Evolutionary conservation across 1,140 invertebrate genomes (phyloP).

Genomic region (Parapsyche elsis): DNA sequence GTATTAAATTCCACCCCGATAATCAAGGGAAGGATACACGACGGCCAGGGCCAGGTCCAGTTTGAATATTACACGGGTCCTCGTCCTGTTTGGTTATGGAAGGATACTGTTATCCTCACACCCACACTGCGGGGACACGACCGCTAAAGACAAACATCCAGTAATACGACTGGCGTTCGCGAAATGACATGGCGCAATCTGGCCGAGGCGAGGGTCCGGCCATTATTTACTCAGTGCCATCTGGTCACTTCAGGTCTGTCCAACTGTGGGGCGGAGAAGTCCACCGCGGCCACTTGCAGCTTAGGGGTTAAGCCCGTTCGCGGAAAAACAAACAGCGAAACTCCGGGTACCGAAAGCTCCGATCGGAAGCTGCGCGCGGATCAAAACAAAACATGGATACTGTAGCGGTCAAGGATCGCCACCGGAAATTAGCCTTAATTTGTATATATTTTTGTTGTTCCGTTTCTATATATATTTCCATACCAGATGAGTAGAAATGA

Average conservation of each 20-base stretch:
- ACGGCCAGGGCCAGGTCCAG: too few relatives aligned
- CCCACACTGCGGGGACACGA: not conserved
- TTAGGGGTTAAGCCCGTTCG: slow-evolving; percentile 3
- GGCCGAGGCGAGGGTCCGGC: not conserved
- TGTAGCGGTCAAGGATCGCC: not conserved
- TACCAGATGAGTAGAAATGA: too few relatives aligned
- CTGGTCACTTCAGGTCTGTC: slow-evolving; percentile 30
- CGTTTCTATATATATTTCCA: too few relatives aligned
- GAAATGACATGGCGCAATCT: slow-evolving; percentile 33
- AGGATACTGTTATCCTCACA: not conserved
- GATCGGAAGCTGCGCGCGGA: not conserved
- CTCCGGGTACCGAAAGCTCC: not conserved
- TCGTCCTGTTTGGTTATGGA: not conserved
- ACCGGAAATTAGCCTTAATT: not conserved
- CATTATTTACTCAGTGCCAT: slow-evolving; percentile 38
- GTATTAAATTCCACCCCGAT: not conserved
- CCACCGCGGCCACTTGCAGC: slow-evolving; percentile 18
- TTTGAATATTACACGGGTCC: not conserved
- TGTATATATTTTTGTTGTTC: too few relatives aligned
- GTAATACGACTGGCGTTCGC: slow-evolving; percentile 21
- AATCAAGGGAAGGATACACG: slow-evolving; percentile 9
- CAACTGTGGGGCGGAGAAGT: not conserved
- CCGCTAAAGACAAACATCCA: slow-evolving; percentile 26
- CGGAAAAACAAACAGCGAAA: not conserved
- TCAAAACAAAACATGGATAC: not conserved